Evolutionary conservation across 2,797 vertebrate species (phyloP).

Genomic region (Catamblyrhynchus diadema): DNA sequence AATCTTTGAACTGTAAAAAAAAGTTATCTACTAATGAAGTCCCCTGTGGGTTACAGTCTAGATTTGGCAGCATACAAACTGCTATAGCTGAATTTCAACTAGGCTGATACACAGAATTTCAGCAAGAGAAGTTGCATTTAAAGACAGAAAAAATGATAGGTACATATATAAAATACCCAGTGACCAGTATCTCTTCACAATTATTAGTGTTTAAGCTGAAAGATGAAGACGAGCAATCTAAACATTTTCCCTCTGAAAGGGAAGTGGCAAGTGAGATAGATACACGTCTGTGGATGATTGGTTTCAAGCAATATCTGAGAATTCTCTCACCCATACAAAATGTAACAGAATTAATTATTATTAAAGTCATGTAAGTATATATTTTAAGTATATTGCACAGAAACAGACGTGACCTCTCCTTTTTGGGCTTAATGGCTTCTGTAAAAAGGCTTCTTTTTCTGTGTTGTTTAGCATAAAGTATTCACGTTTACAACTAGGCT

Average conservation of each 20-base stretch:
- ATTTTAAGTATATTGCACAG: background rate
- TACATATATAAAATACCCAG: background rate
- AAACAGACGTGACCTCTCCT: background rate
- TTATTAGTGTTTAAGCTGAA: background rate
- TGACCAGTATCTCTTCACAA: background rate
- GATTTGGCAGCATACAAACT: slow-evolving; percentile 42
- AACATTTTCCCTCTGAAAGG: background rate
- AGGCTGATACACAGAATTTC: slow-evolving; percentile 19
- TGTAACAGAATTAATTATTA: background rate
- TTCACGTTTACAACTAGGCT: background rate
- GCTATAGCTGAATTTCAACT: slow-evolving; percentile 69
- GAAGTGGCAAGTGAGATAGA: background rate
- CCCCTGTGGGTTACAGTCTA: slow-evolving; percentile 65
- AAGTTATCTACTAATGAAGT: slow-evolving; percentile 80
- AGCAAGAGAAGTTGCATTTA: background rate
- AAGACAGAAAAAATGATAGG: background rate
- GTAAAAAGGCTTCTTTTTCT: background rate
- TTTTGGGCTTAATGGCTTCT: background rate
- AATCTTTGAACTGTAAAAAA: slow-evolving; percentile 77
- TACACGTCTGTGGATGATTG: background rate
- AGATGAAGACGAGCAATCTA: background rate
- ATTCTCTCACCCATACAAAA: background rate
- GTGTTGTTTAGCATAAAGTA: background rate
- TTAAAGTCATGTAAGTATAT: background rate
- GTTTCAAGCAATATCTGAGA: background rate